Evolutionary conservation across 2,888 invertebrate species (phyloP), one percentile per base, ranked within the genome.

Genomic region (Morpho helenor): DNA sequence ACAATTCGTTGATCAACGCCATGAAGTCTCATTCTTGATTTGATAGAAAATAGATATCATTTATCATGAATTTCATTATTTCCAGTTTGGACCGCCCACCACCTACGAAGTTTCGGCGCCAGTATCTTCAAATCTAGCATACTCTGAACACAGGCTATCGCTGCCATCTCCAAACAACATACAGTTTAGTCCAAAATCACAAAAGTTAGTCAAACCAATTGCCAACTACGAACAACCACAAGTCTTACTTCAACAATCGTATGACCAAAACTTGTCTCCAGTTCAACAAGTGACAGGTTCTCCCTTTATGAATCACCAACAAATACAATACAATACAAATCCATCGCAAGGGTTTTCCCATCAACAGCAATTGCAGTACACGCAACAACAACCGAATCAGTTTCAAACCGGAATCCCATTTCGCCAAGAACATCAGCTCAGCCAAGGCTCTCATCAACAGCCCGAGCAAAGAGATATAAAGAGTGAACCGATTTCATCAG

Each of bases 41-140:
- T 31, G 31, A 31, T 31, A 3, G 16, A 16, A 31, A 1, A 31
- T 0, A 31, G 31, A 31, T 3, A 31, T 58, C 52, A 39, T 23
- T 22, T 46, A 52, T 46, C 7, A 39, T 8, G 43, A 31, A 31
- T 50, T 10, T 22, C n/a, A n/a, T 44, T 56, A n/a, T 66, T 74
- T 68, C 42, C 81, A 88, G 88, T 63, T 77, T 23, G 71, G 76
- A 41, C 69, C 77, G 44, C 80, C 83, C 7, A 77, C 80, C 39
- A 77, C 76, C 22, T 87, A 83, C 64, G 82, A 87, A 66, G 75
- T 87, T 23, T 84, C 85, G 31, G 73, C 76, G 3, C 80, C 84
- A 8, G 74, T 87, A 23, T 75, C 80, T 22, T 83, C 87, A 7
- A 82, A 84, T 61, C 72, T 86, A 44, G 82, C 83, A 2, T 85